These are phyloP conservation scores for Ferrisia virgata DNA, from an alignment of 2,888 invertebrate genomes.

Conservation along the genomic window DNA sequence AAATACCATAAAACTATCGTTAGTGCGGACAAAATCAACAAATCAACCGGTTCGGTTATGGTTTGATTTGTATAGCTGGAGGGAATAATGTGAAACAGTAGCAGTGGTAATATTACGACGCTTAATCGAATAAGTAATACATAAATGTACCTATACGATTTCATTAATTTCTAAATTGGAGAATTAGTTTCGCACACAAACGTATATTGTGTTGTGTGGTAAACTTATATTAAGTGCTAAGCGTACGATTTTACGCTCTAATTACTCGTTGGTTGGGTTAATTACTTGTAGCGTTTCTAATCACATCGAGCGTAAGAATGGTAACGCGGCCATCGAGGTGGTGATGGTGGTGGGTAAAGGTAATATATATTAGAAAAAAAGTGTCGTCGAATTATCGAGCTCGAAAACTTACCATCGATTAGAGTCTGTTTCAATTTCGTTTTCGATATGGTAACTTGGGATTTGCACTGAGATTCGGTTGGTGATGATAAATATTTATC, in stretches of 20 bases:
- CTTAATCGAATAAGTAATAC: not conserved
- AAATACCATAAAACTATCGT: not conserved
- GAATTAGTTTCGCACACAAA: not conserved
- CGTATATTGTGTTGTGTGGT: not conserved
- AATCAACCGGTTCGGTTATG: not conserved
- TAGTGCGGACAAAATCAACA: not conserved
- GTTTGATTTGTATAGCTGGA: not conserved
- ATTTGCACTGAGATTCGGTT: not conserved
- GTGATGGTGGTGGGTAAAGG: not conserved
- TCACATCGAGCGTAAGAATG: not conserved
- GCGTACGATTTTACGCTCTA: conserved; percentile 13
- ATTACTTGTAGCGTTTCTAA: not conserved
- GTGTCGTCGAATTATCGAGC: not conserved
- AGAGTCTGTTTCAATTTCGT: not conserved
- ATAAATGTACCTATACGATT: not conserved
- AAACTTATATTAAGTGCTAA: not conserved
- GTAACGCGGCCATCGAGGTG: not conserved
- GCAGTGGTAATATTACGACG: not conserved
- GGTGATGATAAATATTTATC: not conserved
- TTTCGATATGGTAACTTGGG: not conserved
- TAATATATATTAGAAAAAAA: not conserved
- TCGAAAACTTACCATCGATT: not conserved
- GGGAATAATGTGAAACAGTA: not conserved
- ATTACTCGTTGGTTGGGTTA: conserved; percentile 3
- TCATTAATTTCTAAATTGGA: not conserved